phyloP scores from a whole-genome alignment of 2,113 vertebrate species.

The Mugil cephalus region DNA sequence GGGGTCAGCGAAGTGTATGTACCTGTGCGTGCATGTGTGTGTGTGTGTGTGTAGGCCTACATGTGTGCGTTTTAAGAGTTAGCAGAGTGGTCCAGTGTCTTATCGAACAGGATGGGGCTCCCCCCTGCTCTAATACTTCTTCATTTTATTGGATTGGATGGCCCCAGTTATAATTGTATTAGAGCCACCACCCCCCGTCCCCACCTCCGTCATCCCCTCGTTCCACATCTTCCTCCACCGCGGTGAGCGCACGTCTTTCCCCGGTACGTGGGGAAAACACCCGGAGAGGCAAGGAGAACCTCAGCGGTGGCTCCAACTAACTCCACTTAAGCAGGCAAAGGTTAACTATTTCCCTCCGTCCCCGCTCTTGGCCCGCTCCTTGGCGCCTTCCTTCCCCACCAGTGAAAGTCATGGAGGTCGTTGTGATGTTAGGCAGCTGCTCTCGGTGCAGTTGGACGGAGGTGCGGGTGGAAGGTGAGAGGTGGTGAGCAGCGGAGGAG shows the following conservation, averaged over 20 bases:
- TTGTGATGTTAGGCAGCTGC: slow-evolving; percentile 65
- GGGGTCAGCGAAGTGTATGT: slow-evolving; percentile 80
- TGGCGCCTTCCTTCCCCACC: slow-evolving; percentile 14
- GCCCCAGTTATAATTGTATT: slow-evolving; percentile 83
- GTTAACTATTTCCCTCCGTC: slow-evolving; percentile 2
- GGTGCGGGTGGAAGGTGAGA: slow-evolving; percentile 30
- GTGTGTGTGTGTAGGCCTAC: slow-evolving; percentile 34
- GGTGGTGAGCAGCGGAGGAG: slow-evolving; percentile 23
- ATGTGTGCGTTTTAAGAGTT: slow-evolving; percentile 74
- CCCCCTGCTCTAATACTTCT: slow-evolving; percentile 80
- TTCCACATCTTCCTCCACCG: slow-evolving; percentile 47
- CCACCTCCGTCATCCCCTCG: slow-evolving; percentile 36
- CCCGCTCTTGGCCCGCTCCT: background rate
- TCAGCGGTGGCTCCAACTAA: slow-evolving; percentile 39
- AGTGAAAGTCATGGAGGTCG: slow-evolving; percentile 65
- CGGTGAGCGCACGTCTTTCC: slow-evolving; percentile 57
- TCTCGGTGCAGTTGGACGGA: slow-evolving; percentile 48
- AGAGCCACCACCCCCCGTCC: slow-evolving; percentile 52
- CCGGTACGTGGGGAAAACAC: slow-evolving; percentile 27
- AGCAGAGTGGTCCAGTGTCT: slow-evolving; percentile 78
- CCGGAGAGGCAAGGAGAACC: slow-evolving; percentile 27
- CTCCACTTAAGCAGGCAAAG: slow-evolving; percentile 1
- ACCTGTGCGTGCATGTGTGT: slow-evolving; percentile 58
- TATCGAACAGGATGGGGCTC: slow-evolving; percentile 80
- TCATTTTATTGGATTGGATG: slow-evolving; percentile 85